These are phyloP conservation scores for Meda fulgida DNA, from an alignment of 2,797 vertebrate genomes.

Conservation along the genomic window DNA sequence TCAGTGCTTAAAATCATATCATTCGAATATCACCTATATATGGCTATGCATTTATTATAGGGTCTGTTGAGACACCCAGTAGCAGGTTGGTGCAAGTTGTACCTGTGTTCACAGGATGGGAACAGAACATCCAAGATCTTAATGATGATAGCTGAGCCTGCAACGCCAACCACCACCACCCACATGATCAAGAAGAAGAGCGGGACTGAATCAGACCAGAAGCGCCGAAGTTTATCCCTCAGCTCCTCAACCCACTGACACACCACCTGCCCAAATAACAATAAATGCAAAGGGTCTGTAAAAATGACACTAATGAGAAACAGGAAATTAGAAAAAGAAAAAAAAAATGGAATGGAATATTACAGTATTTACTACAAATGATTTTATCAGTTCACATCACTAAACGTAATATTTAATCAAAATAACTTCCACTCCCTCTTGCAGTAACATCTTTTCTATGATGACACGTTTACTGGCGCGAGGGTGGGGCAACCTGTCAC, in stretches of 20 bases:
- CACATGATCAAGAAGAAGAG: conserved; percentile 89
- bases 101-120: conserved; percentile 88
- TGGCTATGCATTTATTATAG: background rate
- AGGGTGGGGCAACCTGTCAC: background rate
- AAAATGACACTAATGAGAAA: background rate
- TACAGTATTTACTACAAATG: background rate
- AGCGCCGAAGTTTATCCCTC: conserved; percentile 81
- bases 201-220: conserved; percentile 86
- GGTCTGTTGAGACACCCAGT: background rate
- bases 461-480: background rate
- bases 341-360: no score
- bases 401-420: background rate
- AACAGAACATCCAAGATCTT: conserved; percentile 87
- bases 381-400: background rate
- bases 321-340: background rate
- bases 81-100: conserved; percentile 62
- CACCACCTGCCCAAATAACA: conserved; percentile 77
- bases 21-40: background rate
- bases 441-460: background rate
- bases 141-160: conserved; percentile 87
- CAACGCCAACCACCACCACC: conserved; percentile 86
- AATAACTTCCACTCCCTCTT: background rate
- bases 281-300: background rate
- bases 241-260: conserved; percentile 90
- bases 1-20: background rate